These are phyloP conservation scores for Melanophora roralis DNA, from an alignment of 2,888 invertebrate species.

Conservation along the genomic window DNA sequence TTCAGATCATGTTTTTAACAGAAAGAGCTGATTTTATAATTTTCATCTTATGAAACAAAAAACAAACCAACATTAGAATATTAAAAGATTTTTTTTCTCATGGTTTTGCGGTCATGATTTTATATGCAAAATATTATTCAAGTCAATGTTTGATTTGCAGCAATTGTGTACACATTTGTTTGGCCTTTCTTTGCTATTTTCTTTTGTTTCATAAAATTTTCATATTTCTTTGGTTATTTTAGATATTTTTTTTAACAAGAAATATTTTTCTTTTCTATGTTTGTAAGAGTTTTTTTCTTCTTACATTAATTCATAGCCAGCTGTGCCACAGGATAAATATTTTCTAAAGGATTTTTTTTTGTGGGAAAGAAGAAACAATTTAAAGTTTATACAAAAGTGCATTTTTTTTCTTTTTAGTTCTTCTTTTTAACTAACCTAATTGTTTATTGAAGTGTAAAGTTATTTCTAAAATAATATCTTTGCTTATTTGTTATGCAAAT, in stretches of 20 bases:
- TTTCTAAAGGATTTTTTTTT: neutral
- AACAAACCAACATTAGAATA: too few species aligned
- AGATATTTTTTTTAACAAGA: neutral
- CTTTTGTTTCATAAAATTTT: neutral
- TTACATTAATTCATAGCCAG: slow-evolving; percentile 14
- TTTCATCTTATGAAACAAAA: too few species aligned
- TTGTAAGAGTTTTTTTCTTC: neutral
- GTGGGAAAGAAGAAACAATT: neutral
- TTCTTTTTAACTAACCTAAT: neutral
- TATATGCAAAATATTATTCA: neutral
- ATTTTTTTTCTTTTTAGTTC: slow-evolving; percentile 2
- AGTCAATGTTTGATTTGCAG: slow-evolving; percentile 4
- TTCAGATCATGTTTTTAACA: too few species aligned
- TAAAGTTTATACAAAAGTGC: neutral
- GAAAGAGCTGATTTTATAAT: too few species aligned
- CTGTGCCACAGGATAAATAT: slow-evolving; percentile 20
- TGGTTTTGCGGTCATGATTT: neutral
- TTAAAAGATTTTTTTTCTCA: neutral
- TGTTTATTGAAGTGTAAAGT: slow-evolving; percentile 21
- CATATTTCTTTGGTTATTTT: neutral
- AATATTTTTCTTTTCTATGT: slow-evolving; percentile 5
- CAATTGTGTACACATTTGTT: slow-evolving; percentile 4
- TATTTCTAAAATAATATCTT: too few species aligned
- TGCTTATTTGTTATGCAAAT: too few species aligned
- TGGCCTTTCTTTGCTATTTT: neutral